These are phyloP conservation scores for Anabas testudineus DNA, from an alignment of 2,797 vertebrate genomes.

Conservation along the genomic window DNA sequence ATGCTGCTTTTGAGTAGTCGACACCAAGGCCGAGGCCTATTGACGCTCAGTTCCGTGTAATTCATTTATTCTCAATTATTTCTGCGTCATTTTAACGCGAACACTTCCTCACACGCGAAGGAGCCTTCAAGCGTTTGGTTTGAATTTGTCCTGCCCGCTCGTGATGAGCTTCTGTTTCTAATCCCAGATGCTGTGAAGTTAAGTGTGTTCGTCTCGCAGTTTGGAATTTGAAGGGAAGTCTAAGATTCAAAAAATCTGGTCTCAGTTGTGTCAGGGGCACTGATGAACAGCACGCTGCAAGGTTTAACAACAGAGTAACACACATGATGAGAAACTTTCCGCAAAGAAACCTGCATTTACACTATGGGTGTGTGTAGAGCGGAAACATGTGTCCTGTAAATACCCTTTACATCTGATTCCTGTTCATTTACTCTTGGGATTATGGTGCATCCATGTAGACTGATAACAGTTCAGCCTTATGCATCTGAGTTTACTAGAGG, in stretches of 20 bases:
- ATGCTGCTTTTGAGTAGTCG: constrained; percentile 25
- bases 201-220: constrained; percentile 26
- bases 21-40: constrained; percentile 18
- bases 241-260: background rate
- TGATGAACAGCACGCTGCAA: background rate
- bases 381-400: constrained; percentile 18
- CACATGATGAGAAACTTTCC: background rate
- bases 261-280: background rate
- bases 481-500: background rate
- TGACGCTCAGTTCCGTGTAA: constrained; percentile 36
- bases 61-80: constrained; percentile 62
- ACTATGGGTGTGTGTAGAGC: background rate
- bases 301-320: background rate
- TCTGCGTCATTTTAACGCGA: constrained; percentile 53
- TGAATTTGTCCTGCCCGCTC: constrained; percentile 54
- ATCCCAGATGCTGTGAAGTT: constrained; percentile 41
- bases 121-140: constrained; percentile 49
- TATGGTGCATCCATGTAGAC: constrained; percentile 10
- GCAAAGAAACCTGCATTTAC: background rate
- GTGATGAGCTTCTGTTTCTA: constrained; percentile 30
- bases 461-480: constrained; percentile 6
- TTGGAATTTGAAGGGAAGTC: background rate
- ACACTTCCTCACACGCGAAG: constrained; percentile 48
- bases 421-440: background rate
- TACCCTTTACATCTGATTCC: constrained; percentile 12